Evolutionary conservation across 1,140 invertebrate genomes (phyloP), one percentile per base, ranked within the genome.

Genomic region (Notospermus geniculatus): DNA sequence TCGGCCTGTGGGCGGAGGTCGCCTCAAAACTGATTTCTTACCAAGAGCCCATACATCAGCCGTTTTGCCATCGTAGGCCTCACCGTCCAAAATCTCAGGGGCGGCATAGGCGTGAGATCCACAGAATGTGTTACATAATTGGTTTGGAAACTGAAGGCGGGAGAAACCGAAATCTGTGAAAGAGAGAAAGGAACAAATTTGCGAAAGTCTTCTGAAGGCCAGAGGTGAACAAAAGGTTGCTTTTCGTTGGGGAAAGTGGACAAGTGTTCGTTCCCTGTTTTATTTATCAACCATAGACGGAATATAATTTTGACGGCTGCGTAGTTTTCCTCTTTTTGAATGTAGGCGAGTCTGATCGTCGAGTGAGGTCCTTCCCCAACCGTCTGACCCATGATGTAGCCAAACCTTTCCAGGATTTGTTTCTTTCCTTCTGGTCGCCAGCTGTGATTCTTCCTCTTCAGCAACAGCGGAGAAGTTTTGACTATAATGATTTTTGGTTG

Each of bases 241-340:
- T n/a, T n/a, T n/a, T n/a, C n/a, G n/a, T n/a, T n/a, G n/a, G n/a
- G n/a, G n/a, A n/a, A n/a, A n/a, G n/a, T n/a, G n/a, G n/a, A n/a
- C n/a, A n/a, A n/a, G n/a, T n/a, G n/a, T n/a, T n/a, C n/a, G n/a
- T n/a, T n/a, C n/a, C n/a, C n/a, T n/a, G n/a, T n/a, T n/a, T n/a
- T n/a, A n/a, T n/a, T n/a, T n/a, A n/a, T n/a, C n/a, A n/a, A n/a
- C n/a, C n/a, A n/a, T n/a, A n/a, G n/a, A n/a, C n/a, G n/a, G n/a
- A n/a, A n/a, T n/a, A 36, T 88, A 54, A 92, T 91, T 85, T 93
- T 93, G 25, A 92, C 85, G 27, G 91, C 91, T 28, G 92, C 90
- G 69, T 88, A 84, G 60, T 84, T 85, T 60, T 86, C 83, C 68
- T 90, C 88, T 57, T 85, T 82, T 64, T 87, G 84, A 39, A 88